Conservation (phyloP, 2,113 vertebrate species). For the Platichthys flesus region DNA sequence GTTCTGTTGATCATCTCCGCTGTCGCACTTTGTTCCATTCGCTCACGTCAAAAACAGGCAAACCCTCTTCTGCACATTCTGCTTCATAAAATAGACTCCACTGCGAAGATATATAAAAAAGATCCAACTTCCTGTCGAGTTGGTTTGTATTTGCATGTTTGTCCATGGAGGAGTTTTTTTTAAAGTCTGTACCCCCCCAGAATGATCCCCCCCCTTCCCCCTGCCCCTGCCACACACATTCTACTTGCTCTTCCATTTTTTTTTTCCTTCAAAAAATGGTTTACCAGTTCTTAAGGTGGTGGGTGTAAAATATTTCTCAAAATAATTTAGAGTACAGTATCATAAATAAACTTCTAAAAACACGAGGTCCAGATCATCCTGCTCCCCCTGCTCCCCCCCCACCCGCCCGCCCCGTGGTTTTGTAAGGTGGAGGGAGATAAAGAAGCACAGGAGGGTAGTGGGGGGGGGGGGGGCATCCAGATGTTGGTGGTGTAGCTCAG, state of each 20-base stretch:
- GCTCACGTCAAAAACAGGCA: conserved; percentile 81
- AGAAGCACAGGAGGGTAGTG: conserved; percentile 32
- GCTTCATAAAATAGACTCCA: conserved; percentile 80
- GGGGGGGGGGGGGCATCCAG: conserved; percentile 12
- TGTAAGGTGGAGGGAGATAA: not conserved
- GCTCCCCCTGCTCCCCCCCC: no score
- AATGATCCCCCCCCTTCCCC: conserved; percentile 2
- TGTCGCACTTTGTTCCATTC: conserved; percentile 80
- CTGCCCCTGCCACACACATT: conserved; percentile 72
- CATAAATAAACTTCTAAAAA: conserved; percentile 87
- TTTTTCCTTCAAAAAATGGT: conserved; percentile 51
- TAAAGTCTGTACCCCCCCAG: conserved; percentile 67
- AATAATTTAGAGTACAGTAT: conserved; percentile 94
- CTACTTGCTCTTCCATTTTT: conserved; percentile 37
- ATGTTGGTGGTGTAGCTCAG: conserved; percentile 16
- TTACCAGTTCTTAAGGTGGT: conserved; percentile 90
- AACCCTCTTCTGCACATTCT: conserved; percentile 85
- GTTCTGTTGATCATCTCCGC: conserved; percentile 86
- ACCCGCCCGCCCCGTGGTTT: conserved; percentile 14
- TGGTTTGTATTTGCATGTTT: conserved; percentile 64
- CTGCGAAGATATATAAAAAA: conserved; percentile 59
- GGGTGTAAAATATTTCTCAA: conserved; percentile 87
- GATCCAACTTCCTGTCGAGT: conserved; percentile 68
- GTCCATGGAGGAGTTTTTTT: conserved; percentile 61
- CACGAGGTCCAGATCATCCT: conserved; percentile 54